These are phyloP conservation scores for Mormyrus lacerda DNA, from an alignment of 2,113 vertebrate genomes.

Conservation along the genomic window DNA sequence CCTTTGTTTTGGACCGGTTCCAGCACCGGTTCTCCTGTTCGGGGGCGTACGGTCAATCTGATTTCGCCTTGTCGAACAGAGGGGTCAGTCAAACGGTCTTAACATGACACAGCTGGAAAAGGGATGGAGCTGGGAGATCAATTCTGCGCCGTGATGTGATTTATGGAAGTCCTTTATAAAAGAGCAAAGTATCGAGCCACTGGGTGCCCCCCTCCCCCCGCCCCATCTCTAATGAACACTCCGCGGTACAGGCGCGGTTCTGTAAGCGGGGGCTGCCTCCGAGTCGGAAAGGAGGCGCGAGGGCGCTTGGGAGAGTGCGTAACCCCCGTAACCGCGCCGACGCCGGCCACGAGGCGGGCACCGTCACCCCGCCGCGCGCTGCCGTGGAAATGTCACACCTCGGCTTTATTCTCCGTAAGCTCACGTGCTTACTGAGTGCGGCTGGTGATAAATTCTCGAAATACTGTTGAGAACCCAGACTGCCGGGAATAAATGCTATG, in stretches of 20 bases:
- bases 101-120: slow-evolving; percentile 61
- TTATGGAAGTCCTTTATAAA: slow-evolving; percentile 58
- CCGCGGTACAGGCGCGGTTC: slow-evolving; percentile 27
- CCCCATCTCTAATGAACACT: slow-evolving; percentile 45
- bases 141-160: slow-evolving; percentile 59
- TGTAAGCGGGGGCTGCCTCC: slow-evolving; percentile 4
- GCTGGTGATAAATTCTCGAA: background rate
- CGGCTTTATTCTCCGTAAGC: background rate
- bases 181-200: slow-evolving; percentile 47
- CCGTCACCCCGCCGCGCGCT: background rate
- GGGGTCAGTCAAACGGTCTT: slow-evolving; percentile 65
- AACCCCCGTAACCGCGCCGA: background rate
- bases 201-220: slow-evolving; percentile 17
- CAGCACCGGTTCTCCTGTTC: background rate
- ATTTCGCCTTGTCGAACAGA: background rate
- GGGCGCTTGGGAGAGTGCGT: background rate
- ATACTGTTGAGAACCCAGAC: background rate
- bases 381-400: background rate
- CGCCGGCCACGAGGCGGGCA: background rate
- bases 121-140: slow-evolving; percentile 60
- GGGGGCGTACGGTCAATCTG: slow-evolving; percentile 9
- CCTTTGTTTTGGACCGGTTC: background rate
- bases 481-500: background rate
- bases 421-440: background rate
- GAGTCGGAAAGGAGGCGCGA: background rate